phyloP scores from a whole-genome alignment of 35 echinoderm and acorn worm genomes.

The Stichopus chloronotus region DNA sequence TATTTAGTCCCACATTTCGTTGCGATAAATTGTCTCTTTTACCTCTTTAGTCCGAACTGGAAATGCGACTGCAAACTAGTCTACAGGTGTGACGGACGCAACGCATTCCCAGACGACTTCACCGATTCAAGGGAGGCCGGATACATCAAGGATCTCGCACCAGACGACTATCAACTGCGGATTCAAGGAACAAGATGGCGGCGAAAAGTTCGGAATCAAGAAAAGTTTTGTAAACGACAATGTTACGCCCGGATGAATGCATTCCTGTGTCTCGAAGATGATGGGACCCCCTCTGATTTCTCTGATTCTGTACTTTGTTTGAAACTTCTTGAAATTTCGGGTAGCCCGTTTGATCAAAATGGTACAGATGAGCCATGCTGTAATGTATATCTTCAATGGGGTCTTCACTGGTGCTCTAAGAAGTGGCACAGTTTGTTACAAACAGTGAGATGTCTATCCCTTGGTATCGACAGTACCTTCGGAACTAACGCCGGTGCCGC shows the following conservation, averaged over 20 bases:
- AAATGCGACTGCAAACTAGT: neutral
- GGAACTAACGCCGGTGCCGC: too few relatives aligned
- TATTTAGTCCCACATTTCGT: too few relatives aligned
- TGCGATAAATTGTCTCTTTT: neutral
- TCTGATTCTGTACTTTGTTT: neutral
- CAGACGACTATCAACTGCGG: neutral
- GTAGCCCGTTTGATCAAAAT: too few relatives aligned
- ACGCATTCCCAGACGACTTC: neutral
- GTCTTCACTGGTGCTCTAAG: neutral
- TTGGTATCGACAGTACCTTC: too few relatives aligned
- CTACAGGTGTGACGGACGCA: neutral
- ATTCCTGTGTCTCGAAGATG: neutral
- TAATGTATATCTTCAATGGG: slow-evolving; percentile 12
- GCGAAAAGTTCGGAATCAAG: neutral
- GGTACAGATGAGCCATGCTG: neutral
- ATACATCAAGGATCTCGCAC: neutral
- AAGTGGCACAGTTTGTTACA: neutral
- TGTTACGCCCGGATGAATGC: neutral
- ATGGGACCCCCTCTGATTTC: neutral
- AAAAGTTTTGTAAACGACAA: neutral
- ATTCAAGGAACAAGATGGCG: neutral
- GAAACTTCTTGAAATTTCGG: too few relatives aligned
- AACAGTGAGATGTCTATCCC: too few relatives aligned
- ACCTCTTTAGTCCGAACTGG: neutral
- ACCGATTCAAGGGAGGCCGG: neutral